Evolutionary conservation across 1,140 invertebrate species (phyloP), one percentile per base, ranked within the genome.

Genomic region (Pomphorhynchus laevis): DNA sequence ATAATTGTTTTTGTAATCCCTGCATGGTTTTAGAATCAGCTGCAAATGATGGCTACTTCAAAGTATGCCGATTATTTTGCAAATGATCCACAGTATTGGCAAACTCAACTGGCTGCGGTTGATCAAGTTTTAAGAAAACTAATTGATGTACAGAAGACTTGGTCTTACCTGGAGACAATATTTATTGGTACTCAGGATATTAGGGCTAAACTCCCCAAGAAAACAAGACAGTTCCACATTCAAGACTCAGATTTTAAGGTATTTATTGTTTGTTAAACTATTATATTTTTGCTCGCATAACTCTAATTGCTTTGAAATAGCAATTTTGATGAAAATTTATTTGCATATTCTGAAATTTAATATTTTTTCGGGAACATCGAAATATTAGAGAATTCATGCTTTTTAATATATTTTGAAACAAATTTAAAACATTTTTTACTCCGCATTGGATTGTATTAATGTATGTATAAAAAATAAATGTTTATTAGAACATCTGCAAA

Each of bases 131-230:
- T 80, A 24, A 70, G 69, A 0, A 63, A 77, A 29, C 80, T 77
- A 73, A 77, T 84, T 60, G 80, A 91, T 61, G 80, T 91, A 18
- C 80, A 89, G 59, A 64, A 80, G 29, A 84, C 79, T 12, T 93
- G 80, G 80, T 72, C 72, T 49, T 74, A 89, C 59, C 63, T 91
- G 42, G 80, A 91, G 55, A 80, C 73, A 48, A 91, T 91, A 49
- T 91, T 91, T 53, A 84, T 86, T 67, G 80, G 76, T 48, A 84
- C 79, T 2, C 77, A 89, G 54, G 80, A 93, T 56, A 91, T 93
- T 50, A 64, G 77, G 40, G 72, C 71, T 49, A 77, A 89, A 55
- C 57, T 93, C 24, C 80, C 82, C 11, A 69, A 76, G 49, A 80
- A 89, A 57, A 77, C 79, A 1, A 67, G 69, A 39, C 64, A 79